phyloP scores from a whole-genome alignment of 1,140 invertebrate genomes.

The Zaprionus africanus region DNA sequence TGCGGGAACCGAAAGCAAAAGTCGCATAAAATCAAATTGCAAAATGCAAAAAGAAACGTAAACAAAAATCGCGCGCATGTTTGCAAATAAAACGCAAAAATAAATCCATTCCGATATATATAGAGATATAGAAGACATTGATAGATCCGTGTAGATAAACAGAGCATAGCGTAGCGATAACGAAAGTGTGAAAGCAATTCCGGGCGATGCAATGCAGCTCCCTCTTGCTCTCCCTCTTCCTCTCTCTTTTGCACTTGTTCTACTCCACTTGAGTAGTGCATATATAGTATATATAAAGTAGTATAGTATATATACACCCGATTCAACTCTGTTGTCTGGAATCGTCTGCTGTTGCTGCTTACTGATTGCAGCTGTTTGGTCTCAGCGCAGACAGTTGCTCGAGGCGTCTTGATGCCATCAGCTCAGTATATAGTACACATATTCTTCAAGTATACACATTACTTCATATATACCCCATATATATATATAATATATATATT shows the following conservation, averaged over 20 bases:
- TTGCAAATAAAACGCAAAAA: slow-evolving; percentile 13
- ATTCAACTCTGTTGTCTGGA: neutral
- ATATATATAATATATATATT: too few species aligned
- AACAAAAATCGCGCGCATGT: slow-evolving; percentile 19
- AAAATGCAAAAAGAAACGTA: slow-evolving; percentile 32
- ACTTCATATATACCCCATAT: too few species aligned
- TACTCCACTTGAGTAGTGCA: neutral
- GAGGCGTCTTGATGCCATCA: neutral
- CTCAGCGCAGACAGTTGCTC: neutral
- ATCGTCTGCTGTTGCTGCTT: neutral
- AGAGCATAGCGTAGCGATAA: slow-evolving; percentile 11
- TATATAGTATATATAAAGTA: neutral
- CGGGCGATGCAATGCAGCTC: neutral
- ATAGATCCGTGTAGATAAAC: slow-evolving; percentile 18
- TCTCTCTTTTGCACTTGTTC: neutral
- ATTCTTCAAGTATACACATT: neutral
- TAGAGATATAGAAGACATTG: neutral
- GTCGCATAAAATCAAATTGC: slow-evolving; percentile 38
- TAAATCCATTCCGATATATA: slow-evolving; percentile 7
- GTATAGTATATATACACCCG: neutral
- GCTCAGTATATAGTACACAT: neutral
- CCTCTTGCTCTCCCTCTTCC: neutral
- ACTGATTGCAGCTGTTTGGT: neutral
- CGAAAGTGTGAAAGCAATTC: slow-evolving; percentile 40
- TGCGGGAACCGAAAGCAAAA: slow-evolving; percentile 30